These are phyloP conservation scores for Macroteleia sp. DNA, from an alignment of 2,888 invertebrate genomes.

Conservation along the genomic window DNA sequence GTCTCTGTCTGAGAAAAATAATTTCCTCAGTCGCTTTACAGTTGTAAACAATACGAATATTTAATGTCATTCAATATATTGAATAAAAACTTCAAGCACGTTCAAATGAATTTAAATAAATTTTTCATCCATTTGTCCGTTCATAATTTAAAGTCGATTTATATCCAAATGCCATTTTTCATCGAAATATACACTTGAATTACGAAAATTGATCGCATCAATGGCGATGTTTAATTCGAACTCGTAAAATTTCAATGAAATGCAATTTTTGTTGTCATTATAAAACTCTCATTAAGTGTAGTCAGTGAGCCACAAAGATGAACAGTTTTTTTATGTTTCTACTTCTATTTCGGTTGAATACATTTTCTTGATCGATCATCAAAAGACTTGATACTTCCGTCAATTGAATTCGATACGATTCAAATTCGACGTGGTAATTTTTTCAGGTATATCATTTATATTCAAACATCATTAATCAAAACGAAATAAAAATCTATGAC, in stretches of 20 bases:
- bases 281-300: slow-evolving; percentile 49
- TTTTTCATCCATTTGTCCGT: slow-evolving; percentile 33
- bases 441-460: slow-evolving; percentile 47
- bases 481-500: slow-evolving; percentile 48
- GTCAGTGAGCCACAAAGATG: slow-evolving; percentile 36
- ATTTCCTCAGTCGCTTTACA: neutral
- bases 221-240: slow-evolving; percentile 22
- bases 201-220: slow-evolving; percentile 44
- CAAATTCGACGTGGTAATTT: slow-evolving; percentile 48
- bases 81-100: neutral
- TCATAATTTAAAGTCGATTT: slow-evolving; percentile 25
- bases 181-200: slow-evolving; percentile 47
- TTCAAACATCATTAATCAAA: slow-evolving; percentile 59
- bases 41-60: slow-evolving; percentile 9
- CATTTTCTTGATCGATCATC: slow-evolving; percentile 50
- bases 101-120: slow-evolving; percentile 15
- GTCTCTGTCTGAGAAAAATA: neutral
- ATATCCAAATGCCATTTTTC: slow-evolving; percentile 31
- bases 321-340: slow-evolving; percentile 18
- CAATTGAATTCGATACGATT: slow-evolving; percentile 58
- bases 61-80: slow-evolving; percentile 1
- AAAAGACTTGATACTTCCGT: slow-evolving; percentile 51
- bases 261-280: slow-evolving; percentile 51
- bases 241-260: slow-evolving; percentile 46
- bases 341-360: slow-evolving; percentile 11